A percentile compares a stretch with the other conserved stretches of the same genome.
Conservation (phyloP, 2,113 vertebrate genomes). For the Oreochromis spilurus region DNA sequence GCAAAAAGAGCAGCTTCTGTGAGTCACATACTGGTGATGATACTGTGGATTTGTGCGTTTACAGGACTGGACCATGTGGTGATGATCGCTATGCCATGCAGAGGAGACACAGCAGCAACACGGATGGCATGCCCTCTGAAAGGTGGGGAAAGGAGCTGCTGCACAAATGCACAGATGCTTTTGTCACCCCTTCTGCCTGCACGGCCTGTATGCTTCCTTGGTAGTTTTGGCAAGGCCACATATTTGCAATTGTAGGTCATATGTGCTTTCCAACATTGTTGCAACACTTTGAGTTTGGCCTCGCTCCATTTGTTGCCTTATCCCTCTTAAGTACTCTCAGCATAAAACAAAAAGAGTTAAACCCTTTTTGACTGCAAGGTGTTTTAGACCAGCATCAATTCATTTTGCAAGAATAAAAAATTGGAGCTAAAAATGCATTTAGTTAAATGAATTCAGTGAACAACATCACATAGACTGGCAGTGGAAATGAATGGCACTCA, state of each 20-base stretch:
- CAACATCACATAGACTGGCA: not conserved
- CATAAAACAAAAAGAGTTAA: not conserved
- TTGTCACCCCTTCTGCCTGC: not conserved
- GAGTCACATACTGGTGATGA: not conserved
- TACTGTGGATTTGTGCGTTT: not conserved
- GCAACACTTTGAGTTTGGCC: not conserved
- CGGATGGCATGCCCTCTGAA: constrained; percentile 87
- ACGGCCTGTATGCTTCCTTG: not conserved
- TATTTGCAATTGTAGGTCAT: not conserved
- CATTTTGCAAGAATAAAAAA: not conserved
- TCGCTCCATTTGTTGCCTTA: not conserved
- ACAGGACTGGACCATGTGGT: constrained; percentile 70
- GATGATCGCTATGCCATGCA: constrained; percentile 91
- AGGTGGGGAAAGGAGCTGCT: constrained; percentile 69
- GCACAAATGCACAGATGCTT: not conserved
- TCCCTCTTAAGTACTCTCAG: rapidly evolving
- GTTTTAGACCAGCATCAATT: not conserved
- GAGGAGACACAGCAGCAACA: constrained; percentile 97
- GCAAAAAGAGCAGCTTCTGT: not conserved
- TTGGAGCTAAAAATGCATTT: not conserved
- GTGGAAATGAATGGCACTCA: not conserved
- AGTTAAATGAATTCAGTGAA: rapidly evolving
- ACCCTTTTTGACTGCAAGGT: not conserved
- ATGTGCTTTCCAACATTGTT: not conserved
- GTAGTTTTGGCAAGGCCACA: not conserved